A percentile compares a stretch with the other conserved stretches of the same genome.
phyloP scores from a whole-genome alignment of 1,140 invertebrate species.

The Apolygus lucorum region DNA sequence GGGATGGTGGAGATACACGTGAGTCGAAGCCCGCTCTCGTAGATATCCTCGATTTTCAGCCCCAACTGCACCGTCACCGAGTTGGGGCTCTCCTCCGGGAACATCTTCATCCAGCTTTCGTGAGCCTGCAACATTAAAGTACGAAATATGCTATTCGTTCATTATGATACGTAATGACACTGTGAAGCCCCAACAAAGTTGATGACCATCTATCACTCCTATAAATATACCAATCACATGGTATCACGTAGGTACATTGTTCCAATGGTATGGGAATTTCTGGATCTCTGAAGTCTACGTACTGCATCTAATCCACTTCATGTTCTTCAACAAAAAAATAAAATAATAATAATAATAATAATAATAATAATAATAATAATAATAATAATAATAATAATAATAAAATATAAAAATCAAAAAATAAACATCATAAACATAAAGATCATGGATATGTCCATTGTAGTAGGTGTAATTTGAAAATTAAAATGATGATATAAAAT shows the following conservation, averaged over 20 bases:
- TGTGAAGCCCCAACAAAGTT: background rate
- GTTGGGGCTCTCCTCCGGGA: conserved; percentile 29
- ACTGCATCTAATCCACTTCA: too few species aligned
- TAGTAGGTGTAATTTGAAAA: too few species aligned
- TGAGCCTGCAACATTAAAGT: conserved; percentile 26
- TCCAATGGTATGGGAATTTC: background rate
- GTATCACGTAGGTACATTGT: background rate
- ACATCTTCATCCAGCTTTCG: conserved; percentile 28
- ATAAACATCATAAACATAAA: too few species aligned
- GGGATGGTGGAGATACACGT: conserved; percentile 36
- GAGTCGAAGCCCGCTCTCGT: conserved; percentile 31
- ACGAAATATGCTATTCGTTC: background rate
- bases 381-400: too few species aligned
- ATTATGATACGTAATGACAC: background rate
- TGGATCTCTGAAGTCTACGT: background rate
- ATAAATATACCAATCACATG: background rate
- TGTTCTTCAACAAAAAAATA: too few species aligned
- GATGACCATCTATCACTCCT: background rate
- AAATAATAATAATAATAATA: too few species aligned
- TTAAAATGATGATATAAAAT: too few species aligned
- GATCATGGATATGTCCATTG: too few species aligned
- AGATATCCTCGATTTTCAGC: conserved; percentile 29
- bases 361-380: too few species aligned
- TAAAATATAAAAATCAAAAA: too few species aligned
- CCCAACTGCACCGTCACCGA: conserved; percentile 32